Base-by-base conservation (phyloP, 2,113 vertebrate species). In the Arothron firmamentum region DNA sequence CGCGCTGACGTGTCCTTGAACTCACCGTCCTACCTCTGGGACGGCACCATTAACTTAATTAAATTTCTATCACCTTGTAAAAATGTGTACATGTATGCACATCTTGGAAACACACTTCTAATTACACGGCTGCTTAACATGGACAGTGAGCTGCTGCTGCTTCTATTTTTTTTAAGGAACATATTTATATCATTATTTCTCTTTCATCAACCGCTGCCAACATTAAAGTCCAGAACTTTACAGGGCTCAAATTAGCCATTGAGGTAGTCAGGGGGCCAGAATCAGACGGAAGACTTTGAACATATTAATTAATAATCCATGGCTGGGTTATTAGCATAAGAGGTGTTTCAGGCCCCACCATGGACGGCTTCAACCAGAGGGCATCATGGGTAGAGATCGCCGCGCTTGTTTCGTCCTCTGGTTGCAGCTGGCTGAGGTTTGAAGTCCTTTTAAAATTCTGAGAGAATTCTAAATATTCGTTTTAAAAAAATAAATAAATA, bases 251-350 rank as follows among this genome's bases (percentile, higher is more conserved):
- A 81, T 81, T 86, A 77, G 78, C 68, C 14, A 51, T 75, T 42
- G 63, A 59, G 68, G 71, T 75, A 79, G 82, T 79, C 52, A 41
- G 62, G 52, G 56, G 67, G 62, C 74, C 72, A 72, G 65, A 80
- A 67, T 75, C 59, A 59, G 70, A 77, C 63, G 53, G 71, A 72
- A 45, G 56, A 79, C 75, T 85, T 81, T 79, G 68, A 81, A 75
- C 67, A 76, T 81, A 79, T 84, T 70, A 83, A 86, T 87, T 85
- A 86, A 87, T 85, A 85, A 85, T 81, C 76, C 78, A 85, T 82
- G 82, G 70, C 49, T 71, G 65, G 59, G 67, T 85, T 79, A 74
- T 87, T 83, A 80, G 74, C 62, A 67, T 73, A 67, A 77, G 78
- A 74, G 75, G 64, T 20, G 70, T 80, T 72, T 75, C 66, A 62